phyloP scores from a whole-genome alignment of 2,113 vertebrate genomes.

The Lucifuga dentata region DNA sequence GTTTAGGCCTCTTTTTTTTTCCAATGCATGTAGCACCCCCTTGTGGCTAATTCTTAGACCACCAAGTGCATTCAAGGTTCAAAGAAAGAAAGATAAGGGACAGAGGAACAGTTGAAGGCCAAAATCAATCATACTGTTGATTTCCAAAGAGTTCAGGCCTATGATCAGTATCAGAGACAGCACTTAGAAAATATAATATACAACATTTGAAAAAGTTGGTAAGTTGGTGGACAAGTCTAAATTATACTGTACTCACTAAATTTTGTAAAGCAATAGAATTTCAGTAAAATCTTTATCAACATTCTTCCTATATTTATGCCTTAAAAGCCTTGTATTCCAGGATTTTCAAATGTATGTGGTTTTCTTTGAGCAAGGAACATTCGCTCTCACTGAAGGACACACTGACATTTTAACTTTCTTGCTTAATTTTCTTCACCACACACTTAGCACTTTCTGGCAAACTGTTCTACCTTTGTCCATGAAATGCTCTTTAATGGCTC shows the following conservation, averaged over 20 bases:
- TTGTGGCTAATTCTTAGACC: constrained; percentile 49
- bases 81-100: constrained; percentile 10
- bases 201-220: constrained; percentile 18
- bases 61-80: constrained; percentile 9
- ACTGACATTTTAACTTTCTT: constrained; percentile 27
- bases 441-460: constrained; percentile 24
- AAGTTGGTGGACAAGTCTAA: constrained; percentile 1
- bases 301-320: not conserved
- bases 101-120: no score
- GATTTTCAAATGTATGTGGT: constrained; percentile 3
- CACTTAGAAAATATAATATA: constrained; percentile 1
- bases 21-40: constrained; percentile 59
- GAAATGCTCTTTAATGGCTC: constrained; percentile 17
- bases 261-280: constrained; percentile 10
- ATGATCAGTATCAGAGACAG: constrained; percentile 22
- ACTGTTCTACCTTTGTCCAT: constrained; percentile 17
- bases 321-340: not conserved
- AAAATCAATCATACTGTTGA: constrained; percentile 10
- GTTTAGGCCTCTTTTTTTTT: constrained; percentile 2
- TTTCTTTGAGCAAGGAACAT: constrained; percentile 13
- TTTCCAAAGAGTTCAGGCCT: constrained; percentile 16
- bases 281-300: no score
- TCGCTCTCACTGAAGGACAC: constrained; percentile 9
- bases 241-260: not conserved
- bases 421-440: constrained; percentile 10